Conservation (phyloP, 2,888 invertebrate genomes). For the Hydraecia micacea region DNA sequence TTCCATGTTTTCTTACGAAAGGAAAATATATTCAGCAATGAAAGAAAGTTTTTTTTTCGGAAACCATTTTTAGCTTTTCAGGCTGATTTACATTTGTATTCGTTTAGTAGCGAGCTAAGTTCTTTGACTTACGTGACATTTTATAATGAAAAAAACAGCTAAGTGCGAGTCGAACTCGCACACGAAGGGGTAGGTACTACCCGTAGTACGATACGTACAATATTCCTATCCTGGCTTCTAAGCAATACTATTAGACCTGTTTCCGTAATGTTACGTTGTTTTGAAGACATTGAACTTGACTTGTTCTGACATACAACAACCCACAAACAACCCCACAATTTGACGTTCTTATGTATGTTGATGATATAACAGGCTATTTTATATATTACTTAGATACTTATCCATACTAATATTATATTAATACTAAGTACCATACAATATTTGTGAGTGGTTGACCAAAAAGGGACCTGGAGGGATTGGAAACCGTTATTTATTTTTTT, state of each 20-base stretch:
- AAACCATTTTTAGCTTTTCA: background rate
- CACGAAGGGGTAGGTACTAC: background rate
- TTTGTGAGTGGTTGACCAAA: no score
- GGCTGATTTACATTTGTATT: background rate
- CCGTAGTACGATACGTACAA: no score
- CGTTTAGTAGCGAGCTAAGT: background rate
- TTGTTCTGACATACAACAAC: background rate
- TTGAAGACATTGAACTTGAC: conserved; percentile 26
- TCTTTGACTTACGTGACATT: background rate
- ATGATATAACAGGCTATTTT: background rate
- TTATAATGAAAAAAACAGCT: background rate
- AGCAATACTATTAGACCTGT: conserved; percentile 39
- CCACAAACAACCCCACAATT: background rate
- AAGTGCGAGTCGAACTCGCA: background rate
- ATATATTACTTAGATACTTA: no score
- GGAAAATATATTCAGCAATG: background rate
- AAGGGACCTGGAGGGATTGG: no score
- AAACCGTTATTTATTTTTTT: no score
- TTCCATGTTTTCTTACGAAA: conserved; percentile 19
- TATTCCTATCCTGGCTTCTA: no score
- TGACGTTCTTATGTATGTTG: background rate
- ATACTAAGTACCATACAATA: no score
- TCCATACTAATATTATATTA: no score
- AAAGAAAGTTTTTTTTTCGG: background rate
- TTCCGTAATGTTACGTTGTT: conserved; percentile 25